Evolutionary conservation across 1,140 invertebrate species (phyloP).

Genomic region (Tetramorium simillimum): DNA sequence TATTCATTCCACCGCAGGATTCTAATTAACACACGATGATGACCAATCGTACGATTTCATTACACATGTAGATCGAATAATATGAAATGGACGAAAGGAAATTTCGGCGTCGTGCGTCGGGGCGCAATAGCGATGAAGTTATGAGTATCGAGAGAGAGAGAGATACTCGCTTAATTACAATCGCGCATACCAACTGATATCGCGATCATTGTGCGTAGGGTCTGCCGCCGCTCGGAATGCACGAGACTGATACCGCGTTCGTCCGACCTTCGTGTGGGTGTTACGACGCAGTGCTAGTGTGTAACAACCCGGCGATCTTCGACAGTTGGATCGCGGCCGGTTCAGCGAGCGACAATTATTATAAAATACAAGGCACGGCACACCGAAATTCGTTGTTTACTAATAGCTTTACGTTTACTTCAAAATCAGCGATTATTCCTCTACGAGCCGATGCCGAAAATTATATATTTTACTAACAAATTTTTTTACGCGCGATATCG

Average conservation of each 20-base stretch:
- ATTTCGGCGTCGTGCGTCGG: not conserved
- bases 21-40: conserved; percentile 35
- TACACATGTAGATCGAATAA: not conserved
- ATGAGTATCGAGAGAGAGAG: conserved; percentile 7
- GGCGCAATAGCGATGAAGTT: not conserved
- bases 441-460: not conserved
- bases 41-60: conserved; percentile 27
- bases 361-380: not conserved
- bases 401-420: not conserved
- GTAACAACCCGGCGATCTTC: not conserved
- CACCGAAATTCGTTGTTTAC: not conserved
- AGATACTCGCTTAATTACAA: conserved; percentile 28
- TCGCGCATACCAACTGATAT: conserved; percentile 5
- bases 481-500: too few species aligned
- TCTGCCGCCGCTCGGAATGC: not conserved
- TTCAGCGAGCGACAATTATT: not conserved
- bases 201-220: not conserved
- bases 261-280: not conserved
- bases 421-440: too few species aligned
- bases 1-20: not conserved
- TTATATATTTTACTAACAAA: not conserved
- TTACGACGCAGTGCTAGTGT: not conserved
- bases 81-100: conserved; percentile 27
- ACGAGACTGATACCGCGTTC: not conserved
- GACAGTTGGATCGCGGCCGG: not conserved